Percentiles rank a stretch among this genome's conserved stretches.
These are phyloP conservation scores for Oreochromis spilurus DNA, from an alignment of 2,113 vertebrate species.

Conservation along the genomic window DNA sequence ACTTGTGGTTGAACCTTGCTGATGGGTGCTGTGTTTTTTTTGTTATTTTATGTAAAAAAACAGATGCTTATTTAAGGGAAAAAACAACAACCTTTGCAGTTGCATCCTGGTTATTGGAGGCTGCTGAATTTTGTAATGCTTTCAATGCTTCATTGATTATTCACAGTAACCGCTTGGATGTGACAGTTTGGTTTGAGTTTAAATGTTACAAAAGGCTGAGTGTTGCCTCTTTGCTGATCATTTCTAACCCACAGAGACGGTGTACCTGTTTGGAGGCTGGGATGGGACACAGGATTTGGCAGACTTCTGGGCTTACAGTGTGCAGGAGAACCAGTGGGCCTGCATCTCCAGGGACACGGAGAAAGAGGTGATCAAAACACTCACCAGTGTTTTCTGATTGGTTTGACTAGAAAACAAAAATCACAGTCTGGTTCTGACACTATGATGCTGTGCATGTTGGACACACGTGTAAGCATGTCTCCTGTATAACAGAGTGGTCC, in stretches of 20 bases:
- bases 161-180: neutral
- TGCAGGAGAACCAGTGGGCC: conserved; percentile 96
- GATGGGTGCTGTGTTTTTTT: neutral
- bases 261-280: conserved; percentile 98
- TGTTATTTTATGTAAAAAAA: neutral
- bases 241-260: conserved; percentile 79
- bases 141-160: neutral
- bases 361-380: conserved; percentile 80
- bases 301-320: conserved; percentile 98
- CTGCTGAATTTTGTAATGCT: neutral
- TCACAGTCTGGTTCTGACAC: neutral
- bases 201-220: neutral
- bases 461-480: neutral
- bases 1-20: neutral
- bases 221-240: neutral
- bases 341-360: conserved; percentile 97
- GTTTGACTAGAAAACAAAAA: neutral
- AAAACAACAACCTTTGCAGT: neutral
- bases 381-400: neutral
- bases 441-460: neutral
- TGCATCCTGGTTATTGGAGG: neutral
- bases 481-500: conserved; percentile 81
- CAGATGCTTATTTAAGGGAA: neutral
- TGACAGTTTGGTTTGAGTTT: neutral
- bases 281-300: conserved; percentile 98